These are phyloP conservation scores for Chauna torquata DNA, from an alignment of 2,113 vertebrate genomes.

Conservation along the genomic window DNA sequence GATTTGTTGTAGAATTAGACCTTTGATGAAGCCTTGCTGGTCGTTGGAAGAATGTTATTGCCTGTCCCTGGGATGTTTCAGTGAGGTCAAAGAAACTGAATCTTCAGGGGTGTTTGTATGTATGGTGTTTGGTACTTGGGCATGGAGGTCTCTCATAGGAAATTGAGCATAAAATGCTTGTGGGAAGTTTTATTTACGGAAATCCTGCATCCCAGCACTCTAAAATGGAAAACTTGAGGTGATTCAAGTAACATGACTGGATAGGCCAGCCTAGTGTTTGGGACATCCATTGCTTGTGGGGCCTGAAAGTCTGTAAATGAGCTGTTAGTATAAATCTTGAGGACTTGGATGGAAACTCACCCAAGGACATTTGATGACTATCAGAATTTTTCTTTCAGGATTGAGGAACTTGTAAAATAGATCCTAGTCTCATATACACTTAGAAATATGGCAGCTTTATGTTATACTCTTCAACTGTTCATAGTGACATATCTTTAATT, in stretches of 20 bases:
- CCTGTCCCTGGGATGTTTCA: background rate
- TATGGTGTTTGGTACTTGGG: background rate
- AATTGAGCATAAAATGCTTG: background rate
- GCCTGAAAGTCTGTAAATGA: background rate
- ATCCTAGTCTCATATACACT: background rate
- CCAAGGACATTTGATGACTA: background rate
- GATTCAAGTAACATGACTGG: background rate
- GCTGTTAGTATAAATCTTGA: background rate
- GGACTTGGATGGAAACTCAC: background rate
- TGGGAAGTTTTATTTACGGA: background rate
- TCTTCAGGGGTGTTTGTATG: background rate
- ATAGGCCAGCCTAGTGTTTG: background rate
- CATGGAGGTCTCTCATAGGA: background rate
- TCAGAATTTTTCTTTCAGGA: background rate
- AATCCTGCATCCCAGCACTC: background rate
- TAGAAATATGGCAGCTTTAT: background rate
- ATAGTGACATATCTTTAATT: background rate
- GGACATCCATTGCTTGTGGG: background rate
- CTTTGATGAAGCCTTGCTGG: background rate
- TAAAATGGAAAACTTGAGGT: background rate
- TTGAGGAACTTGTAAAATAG: background rate
- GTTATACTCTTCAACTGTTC: background rate
- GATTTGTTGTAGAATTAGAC: background rate
- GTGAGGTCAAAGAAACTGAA: background rate
- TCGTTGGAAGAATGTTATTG: background rate